Evolutionary conservation across 2,888 invertebrate genomes (phyloP).

Genomic region (Lingula anatina): DNA sequence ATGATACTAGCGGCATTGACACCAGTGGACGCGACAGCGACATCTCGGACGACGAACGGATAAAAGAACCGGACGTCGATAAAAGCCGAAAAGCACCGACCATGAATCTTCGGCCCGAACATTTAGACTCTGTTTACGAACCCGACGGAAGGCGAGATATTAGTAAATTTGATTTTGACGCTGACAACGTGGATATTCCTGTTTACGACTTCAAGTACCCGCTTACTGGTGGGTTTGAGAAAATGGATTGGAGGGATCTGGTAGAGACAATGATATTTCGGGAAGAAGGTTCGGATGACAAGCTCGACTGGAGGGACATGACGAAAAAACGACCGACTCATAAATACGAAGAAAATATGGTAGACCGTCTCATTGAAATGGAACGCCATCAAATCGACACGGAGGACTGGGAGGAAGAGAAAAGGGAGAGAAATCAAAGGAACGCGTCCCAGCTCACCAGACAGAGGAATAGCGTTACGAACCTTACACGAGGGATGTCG

Average conservation of each 20-base stretch:
- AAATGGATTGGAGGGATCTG: constrained; percentile 19
- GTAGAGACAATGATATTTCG: no score
- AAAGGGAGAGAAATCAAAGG: no score
- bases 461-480: no score
- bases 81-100: constrained; percentile 19
- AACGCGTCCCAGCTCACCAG: not conserved
- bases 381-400: constrained; percentile 31
- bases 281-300: not conserved
- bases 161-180: constrained; percentile 37
- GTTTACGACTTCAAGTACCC: constrained; percentile 28
- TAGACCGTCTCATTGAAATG: constrained; percentile 29
- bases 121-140: constrained; percentile 31
- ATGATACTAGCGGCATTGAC: no score
- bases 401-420: constrained; percentile 29
- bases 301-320: not conserved
- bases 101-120: constrained; percentile 33
- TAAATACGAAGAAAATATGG: constrained; percentile 15
- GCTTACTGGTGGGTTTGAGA: constrained; percentile 22
- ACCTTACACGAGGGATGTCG: not conserved
- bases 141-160: constrained; percentile 30
- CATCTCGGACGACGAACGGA: constrained; percentile 20
- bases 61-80: constrained; percentile 23
- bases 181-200: constrained; percentile 25
- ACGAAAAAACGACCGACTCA: not conserved
- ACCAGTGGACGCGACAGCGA: constrained; percentile 15